A percentile compares a stretch with the other conserved stretches of the same genome.
Conservation (phyloP, 30 jellyfish, hydroid and myxozoan species). For the Pelagia noctiluca region DNA sequence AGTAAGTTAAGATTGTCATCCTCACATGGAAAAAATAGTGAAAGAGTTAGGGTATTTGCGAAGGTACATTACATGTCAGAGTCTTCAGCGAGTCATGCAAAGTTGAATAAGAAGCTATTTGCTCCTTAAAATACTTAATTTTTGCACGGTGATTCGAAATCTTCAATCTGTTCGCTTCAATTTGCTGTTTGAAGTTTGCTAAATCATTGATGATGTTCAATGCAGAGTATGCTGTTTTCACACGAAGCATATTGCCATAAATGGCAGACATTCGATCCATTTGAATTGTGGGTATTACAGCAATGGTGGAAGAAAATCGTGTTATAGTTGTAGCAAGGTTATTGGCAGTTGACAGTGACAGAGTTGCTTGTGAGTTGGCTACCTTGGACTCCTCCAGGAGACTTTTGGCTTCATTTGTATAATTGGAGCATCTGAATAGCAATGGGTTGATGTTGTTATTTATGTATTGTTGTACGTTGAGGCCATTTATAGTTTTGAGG, state of each 20-base stretch:
- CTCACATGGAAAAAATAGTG: no score
- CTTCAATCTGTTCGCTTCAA: conserved; percentile 16
- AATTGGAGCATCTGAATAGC: conserved; percentile 55
- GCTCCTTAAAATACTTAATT: conserved; percentile 14
- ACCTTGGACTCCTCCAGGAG: conserved; percentile 1
- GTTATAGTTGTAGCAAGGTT: conserved; percentile 23
- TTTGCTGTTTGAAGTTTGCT: conserved; percentile 31
- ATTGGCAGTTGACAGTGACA: conserved; percentile 39
- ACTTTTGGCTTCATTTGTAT: conserved; percentile 35
- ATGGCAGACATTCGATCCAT: conserved; percentile 52
- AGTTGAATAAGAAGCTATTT: conserved; percentile 22
- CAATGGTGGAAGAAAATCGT: not conserved
- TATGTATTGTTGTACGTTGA: conserved; percentile 55
- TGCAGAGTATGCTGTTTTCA: conserved; percentile 53
- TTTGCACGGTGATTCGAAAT: conserved; percentile 37
- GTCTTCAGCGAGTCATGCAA: conserved; percentile 23
- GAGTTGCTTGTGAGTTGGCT: conserved; percentile 32
- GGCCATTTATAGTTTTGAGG: conserved; percentile 20
- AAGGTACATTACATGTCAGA: conserved; percentile 54
- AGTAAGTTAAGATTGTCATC: no score
- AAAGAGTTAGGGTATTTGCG: conserved; percentile 53
- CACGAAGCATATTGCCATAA: conserved; percentile 34
- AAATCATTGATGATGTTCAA: conserved; percentile 43
- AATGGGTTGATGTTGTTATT: conserved; percentile 45
- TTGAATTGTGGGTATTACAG: conserved; percentile 46